Base-by-base conservation (phyloP, 1,140 invertebrate genomes). In the Marisa cornuarietis region DNA sequence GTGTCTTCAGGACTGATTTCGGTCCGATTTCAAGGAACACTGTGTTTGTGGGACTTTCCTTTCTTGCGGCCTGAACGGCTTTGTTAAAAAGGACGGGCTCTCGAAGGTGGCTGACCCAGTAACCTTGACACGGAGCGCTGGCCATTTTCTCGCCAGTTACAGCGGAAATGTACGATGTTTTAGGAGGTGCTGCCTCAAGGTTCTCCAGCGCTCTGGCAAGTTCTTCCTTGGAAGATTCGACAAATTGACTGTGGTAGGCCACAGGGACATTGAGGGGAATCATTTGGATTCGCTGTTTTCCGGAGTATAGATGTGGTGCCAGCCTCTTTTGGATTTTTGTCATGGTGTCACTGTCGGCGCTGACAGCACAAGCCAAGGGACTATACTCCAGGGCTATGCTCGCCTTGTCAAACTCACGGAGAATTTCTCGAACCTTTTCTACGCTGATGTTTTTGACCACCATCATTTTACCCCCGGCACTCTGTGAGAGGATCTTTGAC, bases 11-110 rank as follows among this genome's bases (percentile, higher is more conserved):
- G 9, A 86, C 83, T 26, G 86, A 82, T 66, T 78, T 83, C 7
- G 85, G 86, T 1, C 86, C 86, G 42, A 87, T 82, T 75, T 87
- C 86, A 58, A 87, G 51, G 76, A 83, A 86, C 61, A 85, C 78
- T 1, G 65, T 83, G 83, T 49, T 78, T 49, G 20, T 79, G 78
- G 26, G 74, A 65, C 22, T 24, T n/a, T 66, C 62, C 22, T 26
- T 66, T 3, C 22, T 14, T 16, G 68, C 52, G 14, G 82, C 78
- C 24, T 76, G 78, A 22, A 87, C 62, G 7, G 82, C 83, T 20
- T 84, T 26, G 22, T 61, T 52, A 76, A 86, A 83, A 0, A 78
- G 61, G 26, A 86, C 83, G 20, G 83, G 81, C 65, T 86, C 65
- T 68, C 83, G 58, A 20, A 85, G 68, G 78, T 85, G 85, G 65